Conservation (phyloP, 2,113 vertebrate genomes). For the Marmota monax region DNA sequence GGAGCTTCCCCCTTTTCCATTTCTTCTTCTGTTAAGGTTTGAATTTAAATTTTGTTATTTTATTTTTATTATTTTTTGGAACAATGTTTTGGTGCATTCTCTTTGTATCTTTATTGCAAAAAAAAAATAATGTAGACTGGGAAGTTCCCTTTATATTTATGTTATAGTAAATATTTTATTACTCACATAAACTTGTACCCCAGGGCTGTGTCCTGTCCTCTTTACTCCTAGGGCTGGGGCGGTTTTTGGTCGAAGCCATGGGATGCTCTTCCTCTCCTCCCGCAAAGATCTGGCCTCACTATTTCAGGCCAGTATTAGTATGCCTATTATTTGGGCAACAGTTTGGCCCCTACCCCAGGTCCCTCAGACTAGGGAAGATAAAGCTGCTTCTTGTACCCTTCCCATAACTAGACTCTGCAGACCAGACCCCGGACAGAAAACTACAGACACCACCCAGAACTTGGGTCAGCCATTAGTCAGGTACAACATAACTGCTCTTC, state of each 20-base stretch:
- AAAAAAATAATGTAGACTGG: slow-evolving; percentile 93
- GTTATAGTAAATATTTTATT: slow-evolving; percentile 99
- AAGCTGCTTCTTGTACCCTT: not conserved
- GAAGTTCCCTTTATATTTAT: slow-evolving; percentile 99
- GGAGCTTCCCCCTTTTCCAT: slow-evolving; percentile 90
- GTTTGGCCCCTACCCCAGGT: not conserved
- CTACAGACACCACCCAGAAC: not conserved
- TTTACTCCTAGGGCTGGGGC: slow-evolving; percentile 83
- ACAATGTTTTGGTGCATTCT: slow-evolving; percentile 92
- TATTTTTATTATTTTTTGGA: slow-evolving; percentile 90
- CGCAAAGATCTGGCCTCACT: slow-evolving; percentile 16
- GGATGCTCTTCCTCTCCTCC: not conserved
- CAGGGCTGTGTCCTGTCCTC: slow-evolving; percentile 96
- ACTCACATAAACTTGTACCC: slow-evolving; percentile 99
- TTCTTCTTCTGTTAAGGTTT: slow-evolving; percentile 88
- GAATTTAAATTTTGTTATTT: slow-evolving; percentile 95
- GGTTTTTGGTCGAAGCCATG: not conserved
- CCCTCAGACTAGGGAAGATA: not conserved
- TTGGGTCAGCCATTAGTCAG: not conserved
- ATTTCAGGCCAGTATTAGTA: not conserved
- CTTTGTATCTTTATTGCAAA: slow-evolving; percentile 96
- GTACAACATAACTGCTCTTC: not conserved
- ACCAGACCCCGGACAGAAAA: not conserved
- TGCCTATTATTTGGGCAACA: not conserved
- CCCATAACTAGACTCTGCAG: not conserved